Conservation (phyloP, 2,797 vertebrate species). For the Dermochelys coriacea region DNA sequence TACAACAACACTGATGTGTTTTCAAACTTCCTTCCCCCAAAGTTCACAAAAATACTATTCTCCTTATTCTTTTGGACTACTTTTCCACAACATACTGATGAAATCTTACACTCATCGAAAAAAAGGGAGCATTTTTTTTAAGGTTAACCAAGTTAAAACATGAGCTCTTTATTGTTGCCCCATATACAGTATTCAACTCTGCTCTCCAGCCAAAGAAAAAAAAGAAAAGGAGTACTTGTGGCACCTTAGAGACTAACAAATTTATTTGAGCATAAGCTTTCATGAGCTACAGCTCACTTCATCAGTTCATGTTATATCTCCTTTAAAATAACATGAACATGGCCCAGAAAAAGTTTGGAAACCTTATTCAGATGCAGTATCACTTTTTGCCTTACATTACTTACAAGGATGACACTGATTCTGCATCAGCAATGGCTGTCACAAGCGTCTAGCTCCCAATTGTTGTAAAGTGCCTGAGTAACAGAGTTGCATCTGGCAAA, state of each 20-base stretch:
- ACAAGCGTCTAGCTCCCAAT: background rate
- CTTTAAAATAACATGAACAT: background rate
- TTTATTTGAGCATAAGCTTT: too few species aligned
- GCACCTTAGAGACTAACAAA: too few species aligned
- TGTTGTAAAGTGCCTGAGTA: background rate
- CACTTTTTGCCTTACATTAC: background rate
- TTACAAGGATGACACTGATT: accelerated
- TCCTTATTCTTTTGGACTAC: background rate
- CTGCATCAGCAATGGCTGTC: accelerated
- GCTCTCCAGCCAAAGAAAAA: background rate
- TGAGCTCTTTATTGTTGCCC: background rate
- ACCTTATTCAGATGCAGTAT: background rate
- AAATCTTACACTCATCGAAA: background rate
- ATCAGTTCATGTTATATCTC: background rate
- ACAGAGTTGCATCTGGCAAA: background rate
- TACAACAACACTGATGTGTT: background rate
- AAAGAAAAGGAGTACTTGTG: too few species aligned
- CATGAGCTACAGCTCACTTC: too few species aligned
- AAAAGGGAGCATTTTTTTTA: background rate
- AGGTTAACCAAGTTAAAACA: background rate
- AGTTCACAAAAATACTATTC: background rate
- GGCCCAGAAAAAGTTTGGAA: background rate
- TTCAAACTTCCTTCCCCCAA: background rate
- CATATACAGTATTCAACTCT: background rate
- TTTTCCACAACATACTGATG: background rate